phyloP scores from a whole-genome alignment of 1,140 invertebrate species.

The Calephelis nemesis region DNA sequence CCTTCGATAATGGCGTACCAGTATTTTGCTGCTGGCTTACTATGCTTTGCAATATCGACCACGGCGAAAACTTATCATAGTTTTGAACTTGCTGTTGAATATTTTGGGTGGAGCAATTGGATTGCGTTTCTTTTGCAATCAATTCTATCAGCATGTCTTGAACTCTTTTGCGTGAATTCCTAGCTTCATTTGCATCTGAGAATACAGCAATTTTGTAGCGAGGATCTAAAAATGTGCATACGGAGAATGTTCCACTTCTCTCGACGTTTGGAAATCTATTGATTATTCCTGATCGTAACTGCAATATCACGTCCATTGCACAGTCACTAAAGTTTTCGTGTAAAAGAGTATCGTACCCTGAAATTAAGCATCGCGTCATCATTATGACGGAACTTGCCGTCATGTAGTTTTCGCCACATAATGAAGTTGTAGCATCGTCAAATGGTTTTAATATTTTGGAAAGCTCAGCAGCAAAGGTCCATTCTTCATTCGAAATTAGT shows the following conservation, averaged over 20 bases:
- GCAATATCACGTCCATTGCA: too few species aligned
- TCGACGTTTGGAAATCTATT: conserved; percentile 14
- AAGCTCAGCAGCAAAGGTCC: conserved; percentile 23
- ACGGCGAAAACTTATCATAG: conserved; percentile 8
- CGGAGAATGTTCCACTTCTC: conserved; percentile 19
- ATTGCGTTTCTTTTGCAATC: too few species aligned
- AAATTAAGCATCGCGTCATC: too few species aligned
- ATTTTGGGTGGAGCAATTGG: too few species aligned
- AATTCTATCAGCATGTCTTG: neutral
- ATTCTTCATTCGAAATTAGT: conserved; percentile 27
- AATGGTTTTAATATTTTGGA: neutral
- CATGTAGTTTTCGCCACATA: neutral
- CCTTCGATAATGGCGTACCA: conserved; percentile 25
- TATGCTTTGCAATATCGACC: conserved; percentile 24
- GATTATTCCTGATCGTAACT: too few species aligned
- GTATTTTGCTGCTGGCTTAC: conserved; percentile 1
- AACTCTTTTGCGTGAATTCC: conserved; percentile 21
- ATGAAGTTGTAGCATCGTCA: neutral
- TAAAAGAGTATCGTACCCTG: too few species aligned
- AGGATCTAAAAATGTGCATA: conserved; percentile 31
- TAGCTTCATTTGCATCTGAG: conserved; percentile 21
- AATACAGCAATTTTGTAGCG: conserved; percentile 30
- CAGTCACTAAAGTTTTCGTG: too few species aligned
- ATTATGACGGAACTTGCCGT: neutral
- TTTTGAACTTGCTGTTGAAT: too few species aligned